Evolutionary conservation across 2,797 vertebrate genomes (phyloP), one percentile per base, ranked within the genome.

Genomic region (Hoplostethus mediterraneus): DNA sequence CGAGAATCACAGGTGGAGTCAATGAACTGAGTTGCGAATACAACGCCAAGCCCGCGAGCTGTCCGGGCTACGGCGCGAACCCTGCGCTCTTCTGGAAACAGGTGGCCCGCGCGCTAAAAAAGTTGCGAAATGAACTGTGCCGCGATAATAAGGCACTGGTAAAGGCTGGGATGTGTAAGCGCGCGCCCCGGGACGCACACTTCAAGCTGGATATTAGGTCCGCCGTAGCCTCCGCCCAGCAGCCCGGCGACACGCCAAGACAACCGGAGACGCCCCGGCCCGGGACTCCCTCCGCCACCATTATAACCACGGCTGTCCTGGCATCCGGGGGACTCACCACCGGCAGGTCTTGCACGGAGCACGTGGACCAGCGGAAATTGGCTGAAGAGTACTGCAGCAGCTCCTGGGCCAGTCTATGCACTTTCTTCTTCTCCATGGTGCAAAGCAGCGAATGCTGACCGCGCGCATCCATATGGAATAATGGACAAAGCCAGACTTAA

Each of bases 11-110:
- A 10, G 78, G 80, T 0, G 83, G 77, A 5, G 13, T 57, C 10
- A 55, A 71, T 10, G 45, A 69, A 0, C 0, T 88, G 47, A 66
- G 71, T 36, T 98, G 97, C 2, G 71, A 91, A 2, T 99, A 96
- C 89, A 79, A 77, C 0, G 96, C 89, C 42, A 92, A 90, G 8
- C 96, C 96, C 10, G 73, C 88, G 0, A 62, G 75, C 0, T 99
- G 97, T 55, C 72, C 92, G 0, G 90, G 87, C 6, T 95, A 93
- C 73, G 31, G 3, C 12, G 63, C 87, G 63, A 84, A 94, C 49
- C 79, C 87, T 11, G 88, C 81, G 14, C 52, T 40, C 67, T 98
- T 95, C 79, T 98, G 97, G 97, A 97, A 94, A 52, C 96, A 98
- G 82, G 88, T 98, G 54, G 70, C 81, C 1, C 90, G 95, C 25